Base-by-base conservation (phyloP, 1,140 invertebrate genomes). In the Drosophila burlai region DNA sequence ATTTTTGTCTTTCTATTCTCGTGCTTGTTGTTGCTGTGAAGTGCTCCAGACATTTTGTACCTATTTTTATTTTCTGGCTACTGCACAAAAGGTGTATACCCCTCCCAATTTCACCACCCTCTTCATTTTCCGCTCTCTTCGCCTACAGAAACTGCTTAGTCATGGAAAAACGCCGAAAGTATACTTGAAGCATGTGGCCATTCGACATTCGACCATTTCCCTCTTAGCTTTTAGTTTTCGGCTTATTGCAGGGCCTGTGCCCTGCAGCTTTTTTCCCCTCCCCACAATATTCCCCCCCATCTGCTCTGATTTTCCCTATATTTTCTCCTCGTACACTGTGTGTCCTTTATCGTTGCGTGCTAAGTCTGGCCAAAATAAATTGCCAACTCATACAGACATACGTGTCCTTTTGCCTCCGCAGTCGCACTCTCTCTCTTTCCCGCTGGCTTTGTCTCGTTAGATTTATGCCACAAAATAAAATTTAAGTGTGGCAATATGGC, bases 391-490 rank as follows among this genome's bases (percentile, higher is more conserved):
- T 79, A 79, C 60, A 43, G 59, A 47, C 80, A 82, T 65, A 83
- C 72, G 54, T 73, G 45, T 73, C 68, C 55, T 29, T 68, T 71
- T 67, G 26, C n/a, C 60, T 26, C n/a, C 40, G 6, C n/a, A 15
- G 31, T 3, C 29, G 18, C 36, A 57, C 52, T 36, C 26, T 8
- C 11, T 8, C 11, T 13, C 29, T n/a, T 10, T n/a, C 52, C 36
- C 34, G 54, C 36, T 36, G 43, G 29, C 16, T 49, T 49, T 43
- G 52, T 72, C 52, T 73, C 68, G 36, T 9, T 79, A 80, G 83
- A 86, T 86, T 86, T 86, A 86, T 86, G 83, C 80, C 58, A 50
- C 83, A 74, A 86, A 80, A 86, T 86, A 86, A 86, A 87, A 86
- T 78, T 80, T 80, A 87, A 82, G 83, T 86, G 80, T 79, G 83